Evolutionary conservation across 2,888 invertebrate species (phyloP).

Genomic region (Dioctria rufipes): DNA sequence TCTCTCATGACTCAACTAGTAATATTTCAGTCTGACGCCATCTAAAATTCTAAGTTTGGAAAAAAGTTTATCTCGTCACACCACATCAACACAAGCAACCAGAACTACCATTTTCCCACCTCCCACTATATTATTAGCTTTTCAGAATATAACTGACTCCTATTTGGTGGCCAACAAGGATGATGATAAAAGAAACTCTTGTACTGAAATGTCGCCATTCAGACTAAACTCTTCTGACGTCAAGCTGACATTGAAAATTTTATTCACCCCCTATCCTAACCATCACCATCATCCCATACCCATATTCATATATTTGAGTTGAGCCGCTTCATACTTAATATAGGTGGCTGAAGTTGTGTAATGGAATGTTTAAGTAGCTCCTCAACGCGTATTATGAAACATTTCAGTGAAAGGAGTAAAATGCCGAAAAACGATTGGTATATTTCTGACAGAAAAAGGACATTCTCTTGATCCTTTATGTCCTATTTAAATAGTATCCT

Average conservation of each 20-base stretch:
- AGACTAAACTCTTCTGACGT: constrained; percentile 39
- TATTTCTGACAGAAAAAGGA: neutral
- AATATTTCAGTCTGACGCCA: constrained; percentile 14
- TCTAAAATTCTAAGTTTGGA: neutral
- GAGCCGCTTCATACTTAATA: neutral
- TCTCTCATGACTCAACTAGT: constrained; percentile 11
- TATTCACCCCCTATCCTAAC: neutral
- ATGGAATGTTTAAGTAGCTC: constrained; percentile 44
- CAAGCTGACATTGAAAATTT: constrained; percentile 44
- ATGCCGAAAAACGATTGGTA: neutral
- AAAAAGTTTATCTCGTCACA: too few species aligned
- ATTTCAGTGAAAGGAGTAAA: constrained; percentile 4
- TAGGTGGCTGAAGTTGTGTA: constrained; percentile 19
- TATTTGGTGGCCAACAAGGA: constrained; percentile 23
- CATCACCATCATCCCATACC: neutral
- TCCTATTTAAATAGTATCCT: too few species aligned
- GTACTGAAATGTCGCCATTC: constrained; percentile 41
- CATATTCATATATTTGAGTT: neutral
- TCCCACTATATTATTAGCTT: neutral
- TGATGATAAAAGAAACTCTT: constrained; percentile 34
- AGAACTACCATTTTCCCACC: too few species aligned
- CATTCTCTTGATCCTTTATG: neutral
- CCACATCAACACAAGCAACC: too few species aligned
- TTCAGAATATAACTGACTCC: neutral
- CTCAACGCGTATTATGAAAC: constrained; percentile 36